Evolutionary conservation across 2,113 vertebrate species (phyloP).

Genomic region (Suncus etruscus): DNA sequence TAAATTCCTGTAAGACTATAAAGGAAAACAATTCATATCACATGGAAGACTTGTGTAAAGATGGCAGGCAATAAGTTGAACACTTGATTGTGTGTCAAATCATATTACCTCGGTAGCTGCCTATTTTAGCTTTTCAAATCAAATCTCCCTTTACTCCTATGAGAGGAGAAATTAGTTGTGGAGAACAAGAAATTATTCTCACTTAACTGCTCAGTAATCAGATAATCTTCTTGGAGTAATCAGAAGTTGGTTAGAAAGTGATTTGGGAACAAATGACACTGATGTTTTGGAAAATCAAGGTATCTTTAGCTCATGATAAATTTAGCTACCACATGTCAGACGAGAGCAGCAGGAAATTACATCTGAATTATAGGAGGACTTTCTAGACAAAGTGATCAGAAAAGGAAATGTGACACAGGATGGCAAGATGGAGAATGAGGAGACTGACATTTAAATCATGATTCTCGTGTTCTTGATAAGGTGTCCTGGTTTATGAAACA

Average conservation of each 20-base stretch:
- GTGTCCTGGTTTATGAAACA: neutral
- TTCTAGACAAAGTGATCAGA: neutral
- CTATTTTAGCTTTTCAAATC: constrained; percentile 29
- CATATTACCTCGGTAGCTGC: neutral
- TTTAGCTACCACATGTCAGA: constrained; percentile 1
- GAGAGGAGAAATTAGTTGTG: constrained; percentile 39
- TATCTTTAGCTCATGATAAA: constrained; percentile 55
- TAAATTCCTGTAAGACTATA: neutral
- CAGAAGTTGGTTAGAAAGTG: constrained; percentile 65
- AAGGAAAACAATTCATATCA: neutral
- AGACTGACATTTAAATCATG: neutral
- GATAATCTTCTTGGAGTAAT: constrained; percentile 60
- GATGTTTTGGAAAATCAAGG: constrained; percentile 20
- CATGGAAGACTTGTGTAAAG: neutral
- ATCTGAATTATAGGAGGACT: neutral
- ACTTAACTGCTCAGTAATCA: constrained; percentile 64
- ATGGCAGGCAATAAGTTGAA: neutral
- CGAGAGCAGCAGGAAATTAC: neutral
- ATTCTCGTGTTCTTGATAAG: neutral
- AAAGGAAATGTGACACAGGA: neutral
- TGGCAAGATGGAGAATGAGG: neutral
- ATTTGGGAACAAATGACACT: constrained; percentile 58
- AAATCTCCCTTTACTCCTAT: neutral
- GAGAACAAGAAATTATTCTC: constrained; percentile 4
- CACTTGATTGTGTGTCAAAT: constrained; percentile 23